Evolutionary conservation across 2,888 invertebrate species (phyloP), one percentile per base, ranked within the genome.

Genomic region (Heliconius charithonia): DNA sequence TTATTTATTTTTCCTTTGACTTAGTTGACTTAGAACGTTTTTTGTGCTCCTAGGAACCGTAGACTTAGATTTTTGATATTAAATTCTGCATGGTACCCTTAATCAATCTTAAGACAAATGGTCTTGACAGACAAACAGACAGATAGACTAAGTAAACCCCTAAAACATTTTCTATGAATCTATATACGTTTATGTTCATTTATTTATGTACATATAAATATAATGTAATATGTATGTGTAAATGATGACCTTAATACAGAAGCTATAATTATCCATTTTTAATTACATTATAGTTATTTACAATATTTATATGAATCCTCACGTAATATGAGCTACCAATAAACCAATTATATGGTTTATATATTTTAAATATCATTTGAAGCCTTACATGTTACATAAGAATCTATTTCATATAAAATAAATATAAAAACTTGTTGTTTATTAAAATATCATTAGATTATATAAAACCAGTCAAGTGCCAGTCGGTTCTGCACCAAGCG

Each of bases 301-400:
- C 32, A 41, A 66, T 62, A 59, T 59, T 66, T 73, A 63, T 37
- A 10, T n/a, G 22, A 22, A 27, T 73, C 29, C 12, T 41, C 41
- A 74, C 25, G 12, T 27, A 59, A 16, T 74, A 74, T 74, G 10
- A 27, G 59, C 62, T 74, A 62, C 73, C 37, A 13, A 41, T 74
- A 74, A 74, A 41, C 73, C 73, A 74, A 74, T 74, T 74, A 74
- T 63, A 41, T 41, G 41, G 27, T 41, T 37, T 37, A 25, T 74
- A 62, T 25, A 62, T 63, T 73, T 74, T 63, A 74, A 73, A 74
- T 63, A 62, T 74, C 25, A 37, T 19, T 37, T 62, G 73, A 74
- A 74, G 25, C 63, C 59, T 41, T 74, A 62, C 63, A 25, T n/a
- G n/a, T 37, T n/a, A 27, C 73, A 16, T 32, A 62, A n/a, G 32